These are phyloP conservation scores for Acromyrmex charruanus DNA, from an alignment of 1,140 invertebrate genomes.

Conservation along the genomic window DNA sequence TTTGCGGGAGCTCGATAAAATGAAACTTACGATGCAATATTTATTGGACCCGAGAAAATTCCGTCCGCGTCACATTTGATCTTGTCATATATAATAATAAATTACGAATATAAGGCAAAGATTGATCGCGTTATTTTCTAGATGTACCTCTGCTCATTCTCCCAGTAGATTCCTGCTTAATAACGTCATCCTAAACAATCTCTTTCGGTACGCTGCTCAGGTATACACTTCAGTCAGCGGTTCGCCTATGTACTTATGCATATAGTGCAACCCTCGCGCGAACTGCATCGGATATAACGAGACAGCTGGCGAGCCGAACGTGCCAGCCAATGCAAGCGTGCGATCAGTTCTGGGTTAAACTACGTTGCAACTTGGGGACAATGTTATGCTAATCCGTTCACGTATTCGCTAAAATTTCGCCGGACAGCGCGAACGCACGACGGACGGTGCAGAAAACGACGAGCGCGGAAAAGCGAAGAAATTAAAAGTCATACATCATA, in stretches of 20 bases:
- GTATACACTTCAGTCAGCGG: constrained; percentile 41
- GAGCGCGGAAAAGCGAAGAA: constrained; percentile 15
- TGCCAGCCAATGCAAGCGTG: constrained; percentile 53
- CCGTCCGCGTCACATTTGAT: not conserved
- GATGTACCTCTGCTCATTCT: not conserved
- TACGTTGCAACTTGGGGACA: constrained; percentile 56
- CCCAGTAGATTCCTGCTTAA: not conserved
- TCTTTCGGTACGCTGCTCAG: constrained; percentile 38
- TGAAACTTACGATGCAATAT: not conserved
- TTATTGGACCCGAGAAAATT: not conserved
- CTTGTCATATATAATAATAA: not conserved
- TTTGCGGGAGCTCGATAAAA: constrained; percentile 5
- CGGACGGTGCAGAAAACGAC: not conserved
- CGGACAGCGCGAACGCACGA: constrained; percentile 1
- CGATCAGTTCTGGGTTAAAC: constrained; percentile 58
- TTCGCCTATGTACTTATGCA: constrained; percentile 61
- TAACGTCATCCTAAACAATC: not conserved
- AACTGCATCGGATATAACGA: constrained; percentile 55
- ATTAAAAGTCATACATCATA: constrained; percentile 51
- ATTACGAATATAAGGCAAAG: not conserved
- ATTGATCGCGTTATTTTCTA: not conserved
- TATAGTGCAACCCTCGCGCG: constrained; percentile 46
- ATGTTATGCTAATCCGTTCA: constrained; percentile 66
- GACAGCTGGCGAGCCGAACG: constrained; percentile 62
- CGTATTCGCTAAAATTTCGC: constrained; percentile 43